Evolutionary conservation across 37 sponge, comb jelly and placozoan genomes (phyloP), one percentile per base, ranked within the genome.

Genomic region (Dysidea cf. avara): DNA sequence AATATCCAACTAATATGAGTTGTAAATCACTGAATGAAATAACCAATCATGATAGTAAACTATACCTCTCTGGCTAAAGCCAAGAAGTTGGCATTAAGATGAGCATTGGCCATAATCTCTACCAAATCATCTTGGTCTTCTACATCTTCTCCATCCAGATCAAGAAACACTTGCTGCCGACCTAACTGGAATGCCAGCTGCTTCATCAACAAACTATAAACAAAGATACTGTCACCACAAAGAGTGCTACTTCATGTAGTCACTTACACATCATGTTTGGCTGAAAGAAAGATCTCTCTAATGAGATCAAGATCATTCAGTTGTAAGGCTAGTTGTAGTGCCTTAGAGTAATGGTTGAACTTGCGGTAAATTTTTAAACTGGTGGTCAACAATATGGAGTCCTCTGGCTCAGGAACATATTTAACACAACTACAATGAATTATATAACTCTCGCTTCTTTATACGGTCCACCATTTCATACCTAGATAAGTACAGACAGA

Each of bases 141-240:
- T n/a, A 83, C 30, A 13, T 68, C 84, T n/a, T 61, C 81, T 30
- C 88, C 90, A 5, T 94, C 92, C 63, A 97, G 71, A 31, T 94
- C 89, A 5, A 97, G 69, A 69, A 87, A 97, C 43, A 94, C 66
- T 71, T 97, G 99, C 76, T 97, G 99, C 53, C 95, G 61, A 2
- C 93, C 99, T n/a, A 94, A 56, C 81, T 94, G 94, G 79, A 92
- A 97, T 46, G 93, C 89, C 46, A 97, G 84, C 85, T 97, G 99
- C 82, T 97, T 97, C 56, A 81, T 86, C 1, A 91, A 73, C 31
- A 81, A 30, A 53, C 87, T 95, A 53, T 38, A 18, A 62, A 24
- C n/a, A 38, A 54, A 6, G 26, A 22, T 34, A 67, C 16, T 29
- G 31, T 24, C 16, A 40, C 11, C 14, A 33, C 37, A 64, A 64